Evolutionary conservation across 2,113 vertebrate genomes (phyloP), one percentile per base, ranked within the genome.

Genomic region (Jaculus jaculus): DNA sequence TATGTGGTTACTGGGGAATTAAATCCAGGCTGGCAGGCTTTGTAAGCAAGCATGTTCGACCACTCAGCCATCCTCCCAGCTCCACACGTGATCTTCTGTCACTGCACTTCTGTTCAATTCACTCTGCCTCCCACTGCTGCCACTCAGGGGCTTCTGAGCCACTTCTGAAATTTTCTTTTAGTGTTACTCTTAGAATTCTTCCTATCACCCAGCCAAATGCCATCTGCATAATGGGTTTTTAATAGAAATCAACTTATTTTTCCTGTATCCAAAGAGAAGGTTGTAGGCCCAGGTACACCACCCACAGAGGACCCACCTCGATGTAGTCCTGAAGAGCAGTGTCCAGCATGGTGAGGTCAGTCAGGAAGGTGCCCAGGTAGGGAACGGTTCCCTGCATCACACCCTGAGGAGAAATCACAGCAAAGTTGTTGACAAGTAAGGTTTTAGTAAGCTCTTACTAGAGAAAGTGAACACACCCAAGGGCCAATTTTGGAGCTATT

Each of bases 341-440:
- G 95, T 99, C 99, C 18, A 99, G 97, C 99, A 99, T 99, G 96
- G 99, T 98, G 82, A 99, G 97, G 94, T 99, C 99, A 0, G 99
- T 99, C 37, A 99, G 98, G 94, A 99, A 99, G 37, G 99, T 99
- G 60, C 99, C 99, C 90, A 99, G 97, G 95, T 99, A 99, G 0
- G 99, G 99, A 61, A 99, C 99, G 0, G 99, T 99, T 47, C 99
- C 99, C 96, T 99, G 99, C 99, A 99, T 99, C n/a, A 99, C 98
- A 26, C 99, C 99, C 99, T 99, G 97, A 58, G 86, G 87, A 96
- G 34, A 7, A 89, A 94, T 87, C 78, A 97, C 13, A 98, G 63
- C 15, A 75, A 2, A 2, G 34, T 1, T 15, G 10, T 4, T 61
- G 34, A 93, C 94, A 86, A 17, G 16, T 37, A 39, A 18, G 73